Base-by-base conservation (phyloP, 2,888 invertebrate species). In the Tetrapedia diversipes region DNA sequence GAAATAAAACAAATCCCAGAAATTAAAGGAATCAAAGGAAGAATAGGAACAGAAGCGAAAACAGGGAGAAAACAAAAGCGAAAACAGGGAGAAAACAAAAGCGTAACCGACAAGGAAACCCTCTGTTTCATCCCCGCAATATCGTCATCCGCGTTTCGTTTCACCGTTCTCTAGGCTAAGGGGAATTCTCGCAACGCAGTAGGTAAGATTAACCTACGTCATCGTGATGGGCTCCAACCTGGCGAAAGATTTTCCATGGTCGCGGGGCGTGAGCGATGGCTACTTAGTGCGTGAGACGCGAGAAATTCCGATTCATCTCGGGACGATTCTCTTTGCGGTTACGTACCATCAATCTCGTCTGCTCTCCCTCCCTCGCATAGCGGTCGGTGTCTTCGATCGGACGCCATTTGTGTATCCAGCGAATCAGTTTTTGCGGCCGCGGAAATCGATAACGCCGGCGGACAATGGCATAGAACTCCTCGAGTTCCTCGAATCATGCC, bases 201-300 rank as follows among this genome's bases (percentile, higher is more conserved):
- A 37, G 56, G 49, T 49, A 43, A 68, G 67, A 76, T 76, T 76
- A 65, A 71, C 71, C 66, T 68, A 34, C 63, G 56, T 29, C 49
- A 76, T 66, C 24, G 34, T 43, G 32, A 32, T 37, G 59, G 57
- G 69, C 51, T 65, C 45, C 39, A 10, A 56, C 6, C 16, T 10
- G 59, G 16, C 22, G 67, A 67, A 56, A 59, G 63, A 53, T 69
- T 56, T 43, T 27, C 32, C 56, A 27, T 51, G 43, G 68, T 41
- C 54, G 41, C 45, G n/a, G n/a, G 16, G 59, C 22, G 11, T n/a
- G 29, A 39, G 43, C 34, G 61, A 39, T 53, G 59, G 37, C 54
- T 47, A 54, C 49, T 77, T 60, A 64, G 63, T 32, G 63, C 57
- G 67, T 73, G 67, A 63, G 32, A 53, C 43, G 63, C 45, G 73